phyloP scores from a whole-genome alignment of 1,140 invertebrate species.

The Stratiolaelaps scimitus region DNA sequence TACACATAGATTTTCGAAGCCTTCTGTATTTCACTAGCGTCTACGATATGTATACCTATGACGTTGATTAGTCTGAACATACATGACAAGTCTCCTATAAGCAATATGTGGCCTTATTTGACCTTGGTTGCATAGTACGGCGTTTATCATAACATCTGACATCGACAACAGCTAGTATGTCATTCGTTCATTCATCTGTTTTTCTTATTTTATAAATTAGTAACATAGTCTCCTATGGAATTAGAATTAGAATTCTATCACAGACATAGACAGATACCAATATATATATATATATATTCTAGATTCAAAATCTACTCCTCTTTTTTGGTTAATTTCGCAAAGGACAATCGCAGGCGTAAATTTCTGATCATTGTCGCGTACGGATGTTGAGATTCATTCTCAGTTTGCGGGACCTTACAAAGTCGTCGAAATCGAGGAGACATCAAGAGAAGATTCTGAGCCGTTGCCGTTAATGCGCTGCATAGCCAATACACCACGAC shows the following conservation, averaged over 20 bases:
- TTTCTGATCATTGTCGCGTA: background rate
- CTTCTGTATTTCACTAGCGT: too few species aligned
- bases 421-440: background rate
- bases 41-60: too few species aligned
- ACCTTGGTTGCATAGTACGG: too few species aligned
- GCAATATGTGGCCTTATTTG: too few species aligned
- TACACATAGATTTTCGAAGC: too few species aligned
- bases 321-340: background rate
- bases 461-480: background rate
- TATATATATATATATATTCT: background rate
- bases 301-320: background rate
- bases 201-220: background rate
- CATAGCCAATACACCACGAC: slow-evolving; percentile 1
- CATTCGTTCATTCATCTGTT: too few species aligned
- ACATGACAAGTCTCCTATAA: too few species aligned
- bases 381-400: background rate
- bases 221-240: background rate
- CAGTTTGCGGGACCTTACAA: background rate
- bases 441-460: background rate
- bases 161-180: too few species aligned
- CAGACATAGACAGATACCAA: background rate
- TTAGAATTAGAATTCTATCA: background rate
- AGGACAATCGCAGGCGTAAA: background rate
- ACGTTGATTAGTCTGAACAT: too few species aligned
- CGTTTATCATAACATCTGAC: too few species aligned